Evolutionary conservation across 2,797 vertebrate species (phyloP).

Genomic region (Squalus acanthias): DNA sequence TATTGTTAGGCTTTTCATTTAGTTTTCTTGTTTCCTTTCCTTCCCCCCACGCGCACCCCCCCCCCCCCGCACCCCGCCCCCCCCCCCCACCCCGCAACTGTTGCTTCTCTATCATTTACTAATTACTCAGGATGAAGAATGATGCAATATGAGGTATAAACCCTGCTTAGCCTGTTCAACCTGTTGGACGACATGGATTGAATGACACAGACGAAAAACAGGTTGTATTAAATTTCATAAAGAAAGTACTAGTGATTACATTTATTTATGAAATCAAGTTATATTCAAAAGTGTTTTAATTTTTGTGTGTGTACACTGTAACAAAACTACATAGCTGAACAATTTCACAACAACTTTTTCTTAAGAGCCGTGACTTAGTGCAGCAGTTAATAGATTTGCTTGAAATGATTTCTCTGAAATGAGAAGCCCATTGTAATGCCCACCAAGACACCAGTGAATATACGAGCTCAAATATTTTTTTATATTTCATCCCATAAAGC

Average conservation of each 20-base stretch:
- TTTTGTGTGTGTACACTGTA: not conserved
- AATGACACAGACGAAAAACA: not conserved
- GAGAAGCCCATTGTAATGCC: not conserved
- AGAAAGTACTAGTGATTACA: not conserved
- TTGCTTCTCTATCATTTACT: not conserved
- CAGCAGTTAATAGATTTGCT: not conserved
- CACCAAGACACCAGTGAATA: not conserved
- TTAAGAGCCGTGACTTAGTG: not conserved
- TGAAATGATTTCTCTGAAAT: not conserved
- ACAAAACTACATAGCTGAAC: not conserved
- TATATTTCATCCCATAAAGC: not conserved
- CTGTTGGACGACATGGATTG: not conserved
- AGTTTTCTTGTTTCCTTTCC: not conserved
- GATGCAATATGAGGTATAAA: not conserved
- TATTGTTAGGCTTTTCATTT: not conserved
- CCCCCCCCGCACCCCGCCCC: too few relatives aligned
- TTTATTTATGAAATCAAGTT: not conserved
- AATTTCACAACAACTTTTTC: not conserved
- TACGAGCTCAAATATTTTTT: not conserved
- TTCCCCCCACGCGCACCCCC: too few relatives aligned
- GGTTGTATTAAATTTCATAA: not conserved
- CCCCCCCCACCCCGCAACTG: not conserved
- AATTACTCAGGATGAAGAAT: not conserved
- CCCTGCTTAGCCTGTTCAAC: slow-evolving; percentile 13
- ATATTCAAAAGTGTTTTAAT: not conserved